Evolutionary conservation across 2,797 vertebrate species (phyloP).

Genomic region (Babyrousa celebensis): DNA sequence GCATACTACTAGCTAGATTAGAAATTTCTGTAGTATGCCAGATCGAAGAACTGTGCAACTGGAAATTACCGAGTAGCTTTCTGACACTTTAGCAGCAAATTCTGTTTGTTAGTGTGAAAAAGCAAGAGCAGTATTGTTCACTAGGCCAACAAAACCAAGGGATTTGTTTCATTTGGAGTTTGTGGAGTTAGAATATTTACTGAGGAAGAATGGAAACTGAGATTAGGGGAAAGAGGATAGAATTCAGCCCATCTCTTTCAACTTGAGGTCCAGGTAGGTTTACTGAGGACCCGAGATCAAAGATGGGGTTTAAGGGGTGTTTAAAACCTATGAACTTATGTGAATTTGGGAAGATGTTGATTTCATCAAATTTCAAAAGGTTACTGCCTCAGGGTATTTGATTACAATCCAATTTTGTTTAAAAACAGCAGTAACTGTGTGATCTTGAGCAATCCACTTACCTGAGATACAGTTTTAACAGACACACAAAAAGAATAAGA

Average conservation of each 20-base stretch:
- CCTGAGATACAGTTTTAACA: not conserved
- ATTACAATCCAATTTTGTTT: not conserved
- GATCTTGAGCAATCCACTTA: not conserved
- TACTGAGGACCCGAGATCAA: not conserved
- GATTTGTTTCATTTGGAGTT: conserved; percentile 48
- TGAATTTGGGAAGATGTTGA: not conserved
- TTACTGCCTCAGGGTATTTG: not conserved
- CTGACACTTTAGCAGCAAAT: conserved; percentile 50
- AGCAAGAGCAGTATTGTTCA: not conserved
- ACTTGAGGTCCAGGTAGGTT: not conserved
- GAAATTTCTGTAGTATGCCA: conserved; percentile 20
- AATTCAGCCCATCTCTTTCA: not conserved
- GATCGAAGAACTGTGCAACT: conserved; percentile 17
- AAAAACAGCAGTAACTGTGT: not conserved
- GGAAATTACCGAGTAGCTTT: conserved; percentile 69
- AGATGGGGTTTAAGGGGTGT: not conserved
- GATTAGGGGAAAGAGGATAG: not conserved
- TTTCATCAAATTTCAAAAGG: conserved; percentile 6
- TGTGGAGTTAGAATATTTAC: conserved; percentile 30
- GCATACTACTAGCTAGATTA: not conserved
- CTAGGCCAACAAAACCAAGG: conserved; percentile 16
- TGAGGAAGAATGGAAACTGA: not conserved
- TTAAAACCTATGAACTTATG: not conserved
- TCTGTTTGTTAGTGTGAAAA: conserved; percentile 71
- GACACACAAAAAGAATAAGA: conserved; percentile 9